Conservation (phyloP, 2,888 invertebrate species). For the Sisyra nigra region DNA sequence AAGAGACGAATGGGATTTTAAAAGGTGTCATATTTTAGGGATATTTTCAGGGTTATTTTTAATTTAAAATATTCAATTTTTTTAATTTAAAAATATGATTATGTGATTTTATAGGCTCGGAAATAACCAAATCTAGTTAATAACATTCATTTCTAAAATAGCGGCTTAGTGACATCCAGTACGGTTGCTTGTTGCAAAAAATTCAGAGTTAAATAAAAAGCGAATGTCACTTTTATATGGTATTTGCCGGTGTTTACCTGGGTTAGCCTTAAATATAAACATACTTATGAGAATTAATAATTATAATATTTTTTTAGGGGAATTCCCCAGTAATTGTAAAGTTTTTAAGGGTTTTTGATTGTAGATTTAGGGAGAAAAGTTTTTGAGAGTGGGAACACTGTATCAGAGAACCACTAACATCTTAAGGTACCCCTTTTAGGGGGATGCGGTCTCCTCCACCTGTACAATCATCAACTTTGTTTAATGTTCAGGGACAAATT, state of each 20-base stretch:
- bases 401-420: too few relatives aligned
- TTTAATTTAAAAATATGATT: neutral
- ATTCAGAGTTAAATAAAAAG: neutral
- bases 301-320: too few relatives aligned
- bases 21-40: constrained; percentile 5
- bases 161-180: constrained; percentile 2
- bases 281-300: neutral
- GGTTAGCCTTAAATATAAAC: constrained; percentile 1
- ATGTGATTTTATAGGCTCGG: constrained; percentile 1
- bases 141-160: constrained; percentile 1
- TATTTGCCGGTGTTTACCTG: constrained; percentile 3
- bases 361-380: too few relatives aligned
- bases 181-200: neutral
- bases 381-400: too few relatives aligned
- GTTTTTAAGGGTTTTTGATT: too few relatives aligned
- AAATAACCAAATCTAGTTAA: constrained; percentile 1
- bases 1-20: constrained; percentile 5
- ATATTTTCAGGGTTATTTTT: constrained; percentile 2
- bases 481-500: too few relatives aligned
- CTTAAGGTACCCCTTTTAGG: too few relatives aligned
- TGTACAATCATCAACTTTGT: too few relatives aligned
- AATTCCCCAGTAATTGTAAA: too few relatives aligned
- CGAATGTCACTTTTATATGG: constrained; percentile 1
- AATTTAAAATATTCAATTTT: constrained; percentile 1
- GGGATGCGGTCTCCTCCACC: too few relatives aligned